Evolutionary conservation across 2,888 invertebrate species (phyloP).

Genomic region (Perizoma flavofasciatum): DNA sequence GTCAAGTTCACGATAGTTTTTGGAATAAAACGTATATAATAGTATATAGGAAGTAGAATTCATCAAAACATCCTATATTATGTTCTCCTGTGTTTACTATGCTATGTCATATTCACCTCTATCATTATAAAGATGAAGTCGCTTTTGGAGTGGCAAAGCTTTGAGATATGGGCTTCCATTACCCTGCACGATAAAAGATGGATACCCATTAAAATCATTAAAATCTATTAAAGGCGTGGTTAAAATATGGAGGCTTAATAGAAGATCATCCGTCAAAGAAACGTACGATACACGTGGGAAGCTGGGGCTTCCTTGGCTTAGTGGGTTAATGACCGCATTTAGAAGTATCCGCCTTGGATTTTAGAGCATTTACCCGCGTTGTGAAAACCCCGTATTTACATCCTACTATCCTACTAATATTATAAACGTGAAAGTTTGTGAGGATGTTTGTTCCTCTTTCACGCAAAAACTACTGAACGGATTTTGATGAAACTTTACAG

Average conservation of each 20-base stretch:
- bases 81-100: conserved; percentile 5
- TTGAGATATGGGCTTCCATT: conserved; percentile 10
- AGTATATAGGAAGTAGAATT: too few species aligned
- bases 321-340: conserved; percentile 6
- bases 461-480: too few species aligned
- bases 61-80: conserved; percentile 3
- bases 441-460: too few species aligned
- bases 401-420: too few species aligned
- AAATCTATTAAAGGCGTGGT: conserved; percentile 51
- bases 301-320: conserved; percentile 6
- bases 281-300: conserved; percentile 16
- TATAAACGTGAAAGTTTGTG: too few species aligned
- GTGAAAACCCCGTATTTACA: too few species aligned
- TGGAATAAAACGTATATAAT: too few species aligned
- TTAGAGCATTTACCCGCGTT: too few species aligned
- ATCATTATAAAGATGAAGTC: background rate
- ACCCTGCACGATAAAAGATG: conserved; percentile 37
- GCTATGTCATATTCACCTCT: conserved; percentile 5
- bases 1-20: too few species aligned
- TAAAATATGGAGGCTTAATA: conserved; percentile 52
- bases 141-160: background rate
- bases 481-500: too few species aligned
- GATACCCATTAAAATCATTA: conserved; percentile 51
- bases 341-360: too few species aligned
- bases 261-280: conserved; percentile 44